Percentiles rank a stretch among this genome's conserved stretches.
phyloP scores from a whole-genome alignment of 2,113 vertebrate species.

The Melanotaenia duboulayi region DNA sequence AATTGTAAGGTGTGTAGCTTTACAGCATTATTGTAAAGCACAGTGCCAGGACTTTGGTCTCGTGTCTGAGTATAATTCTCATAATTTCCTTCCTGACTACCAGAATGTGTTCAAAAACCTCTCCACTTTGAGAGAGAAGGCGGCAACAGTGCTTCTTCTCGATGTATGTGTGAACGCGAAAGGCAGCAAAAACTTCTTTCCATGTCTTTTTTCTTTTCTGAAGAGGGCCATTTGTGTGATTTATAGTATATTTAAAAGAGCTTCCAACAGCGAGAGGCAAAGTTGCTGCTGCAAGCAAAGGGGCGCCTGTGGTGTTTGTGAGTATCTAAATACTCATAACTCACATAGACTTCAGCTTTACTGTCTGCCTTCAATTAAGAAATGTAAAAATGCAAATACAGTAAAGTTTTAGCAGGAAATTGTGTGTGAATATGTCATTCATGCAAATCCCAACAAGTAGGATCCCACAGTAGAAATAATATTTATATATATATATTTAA shows the following conservation, averaged over 20 bases:
- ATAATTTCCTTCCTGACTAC: neutral
- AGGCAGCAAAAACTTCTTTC: neutral
- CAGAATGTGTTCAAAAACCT: neutral
- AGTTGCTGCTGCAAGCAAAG: slow-evolving; percentile 1
- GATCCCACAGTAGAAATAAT: neutral
- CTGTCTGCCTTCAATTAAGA: no score
- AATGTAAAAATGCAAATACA: neutral
- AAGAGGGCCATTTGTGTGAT: no score
- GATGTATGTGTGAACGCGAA: neutral
- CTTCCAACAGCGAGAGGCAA: neutral
- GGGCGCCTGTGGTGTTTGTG: neutral
- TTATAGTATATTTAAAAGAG: neutral
- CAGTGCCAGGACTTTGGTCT: neutral
- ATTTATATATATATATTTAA: no score
- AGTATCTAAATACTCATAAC: neutral
- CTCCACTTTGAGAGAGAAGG: neutral
- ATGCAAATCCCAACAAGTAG: no score
- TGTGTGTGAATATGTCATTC: neutral
- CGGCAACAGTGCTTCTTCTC: neutral
- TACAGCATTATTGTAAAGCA: no score
- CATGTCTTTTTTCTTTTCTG: slow-evolving; percentile 1
- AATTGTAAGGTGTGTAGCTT: no score
- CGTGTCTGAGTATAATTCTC: slow-evolving; percentile 3
- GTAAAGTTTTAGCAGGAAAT: neutral
- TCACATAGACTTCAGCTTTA: no score